Percentiles rank a stretch among this genome's conserved stretches.
Evolutionary conservation across 1,140 invertebrate genomes (phyloP).

Genomic region (Ceratina australensis): DNA sequence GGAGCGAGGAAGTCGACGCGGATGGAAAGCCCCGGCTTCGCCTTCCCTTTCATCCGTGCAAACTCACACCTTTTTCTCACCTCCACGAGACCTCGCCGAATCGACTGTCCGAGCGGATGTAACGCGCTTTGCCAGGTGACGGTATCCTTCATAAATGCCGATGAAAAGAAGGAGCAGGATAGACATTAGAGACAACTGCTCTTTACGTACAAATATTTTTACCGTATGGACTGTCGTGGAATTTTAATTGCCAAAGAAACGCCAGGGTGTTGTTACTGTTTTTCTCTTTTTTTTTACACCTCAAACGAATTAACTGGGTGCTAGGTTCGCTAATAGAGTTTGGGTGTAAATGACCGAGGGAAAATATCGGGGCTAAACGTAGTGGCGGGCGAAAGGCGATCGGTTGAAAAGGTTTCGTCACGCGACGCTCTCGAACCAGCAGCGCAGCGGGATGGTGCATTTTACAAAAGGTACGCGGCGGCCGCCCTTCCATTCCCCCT

Average conservation of each 20-base stretch:
- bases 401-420: constrained; percentile 30
- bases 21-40: background rate
- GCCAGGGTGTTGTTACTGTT: too few species aligned
- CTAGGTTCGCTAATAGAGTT: constrained; percentile 45
- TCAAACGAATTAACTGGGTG: constrained; percentile 44
- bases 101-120: background rate
- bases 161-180: background rate
- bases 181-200: background rate
- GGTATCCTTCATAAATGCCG: background rate
- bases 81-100: background rate
- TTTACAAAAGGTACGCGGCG: constrained; percentile 30
- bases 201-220: too few species aligned
- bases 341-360: constrained; percentile 41
- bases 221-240: too few species aligned
- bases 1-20: background rate
- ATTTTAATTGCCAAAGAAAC: too few species aligned
- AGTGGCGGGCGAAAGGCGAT: constrained; percentile 27
- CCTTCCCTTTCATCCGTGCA: constrained; percentile 1
- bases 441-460: constrained; percentile 12
- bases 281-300: too few species aligned
- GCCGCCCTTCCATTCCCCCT: background rate
- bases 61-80: background rate
- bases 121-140: background rate
- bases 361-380: constrained; percentile 41
- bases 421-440: constrained; percentile 22